Base-by-base conservation (phyloP, 1,140 invertebrate species). In the Temnothorax longispinosus region DNA sequence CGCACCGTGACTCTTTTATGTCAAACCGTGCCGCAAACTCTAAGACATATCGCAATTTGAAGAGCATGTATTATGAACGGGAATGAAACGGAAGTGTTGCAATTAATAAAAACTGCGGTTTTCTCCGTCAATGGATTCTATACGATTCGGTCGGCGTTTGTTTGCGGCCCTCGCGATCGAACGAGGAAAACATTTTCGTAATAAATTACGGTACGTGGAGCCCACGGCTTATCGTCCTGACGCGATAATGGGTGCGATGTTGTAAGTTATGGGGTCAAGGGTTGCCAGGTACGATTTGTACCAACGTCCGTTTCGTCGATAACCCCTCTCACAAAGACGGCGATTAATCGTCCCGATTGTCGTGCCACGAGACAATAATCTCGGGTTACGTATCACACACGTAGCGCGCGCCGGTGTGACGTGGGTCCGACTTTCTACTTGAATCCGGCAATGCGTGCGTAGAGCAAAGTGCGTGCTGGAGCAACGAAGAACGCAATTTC, bases 281-380 rank as follows among this genome's bases (percentile, higher is more conserved):
- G 69, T 82, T 75, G 2, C 21, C 50, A 65, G 35, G 47, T 58
- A 87, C 91, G 88, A 91, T 92, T 92, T 90, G 86, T 88, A 88
- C 47, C 62, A 41, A 69, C 88, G 87, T 86, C 88, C 84, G 85
- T 86, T 60, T 91, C 84, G 76, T 87, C 87, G 88, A 89, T 88
- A 89, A 86, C 78, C 88, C 27, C 62, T 13, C 74, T 75, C 58
- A 67, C 52, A 74, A 18, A 72, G 81, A 85, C 54, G 87, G 38
- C 88, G 88, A 72, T 89, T 58, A 89, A 89, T 89, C 69, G 88
- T 72, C 15, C 38, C 65, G 78, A 82, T 82, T 72, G 78, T 82
- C 78, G 69, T 35, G 27, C 50, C 74, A 47, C 65, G 81, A 72
- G 88, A 89, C 87, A 89, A 88, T 89, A 76, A 89, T 88, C 80